A percentile compares a stretch with the other conserved stretches of the same genome.
Conservation (phyloP, 2,888 invertebrate species). For the Coelogynopora nodosa region DNA sequence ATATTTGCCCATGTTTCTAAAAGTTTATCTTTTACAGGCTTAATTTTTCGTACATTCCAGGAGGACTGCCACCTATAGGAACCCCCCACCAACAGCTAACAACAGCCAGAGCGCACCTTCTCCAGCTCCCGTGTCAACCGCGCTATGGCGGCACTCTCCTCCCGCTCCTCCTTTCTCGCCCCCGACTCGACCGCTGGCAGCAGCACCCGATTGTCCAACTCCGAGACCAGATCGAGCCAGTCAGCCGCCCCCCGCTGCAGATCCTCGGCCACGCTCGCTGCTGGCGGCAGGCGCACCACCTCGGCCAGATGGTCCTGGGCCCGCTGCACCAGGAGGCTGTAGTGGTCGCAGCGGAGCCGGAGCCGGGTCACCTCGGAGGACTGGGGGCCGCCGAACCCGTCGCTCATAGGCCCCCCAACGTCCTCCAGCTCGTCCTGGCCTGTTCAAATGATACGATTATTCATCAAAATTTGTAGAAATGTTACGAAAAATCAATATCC, state of each 20-base stretch:
- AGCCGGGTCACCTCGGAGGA: neutral
- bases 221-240: neutral
- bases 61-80: no score
- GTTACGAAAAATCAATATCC: no score
- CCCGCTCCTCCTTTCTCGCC: neutral
- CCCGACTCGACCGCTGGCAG: neutral
- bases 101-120: no score
- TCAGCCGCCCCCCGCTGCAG: neutral
- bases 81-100: no score
- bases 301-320: neutral
- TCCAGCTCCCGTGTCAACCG: neutral
- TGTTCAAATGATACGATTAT: no score
- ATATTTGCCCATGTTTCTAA: no score
- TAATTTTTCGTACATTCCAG: no score
- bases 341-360: slow-evolving; percentile 9
- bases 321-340: neutral
- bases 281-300: neutral
- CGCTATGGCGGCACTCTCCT: neutral
- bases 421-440: no score
- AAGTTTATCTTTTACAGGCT: no score
- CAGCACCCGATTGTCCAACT: neutral
- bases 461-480: no score
- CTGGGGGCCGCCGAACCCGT: no score
- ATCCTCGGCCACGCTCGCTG: neutral
- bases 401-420: no score